Base-by-base conservation (phyloP, 2,113 vertebrate species). In the Barnardius zonarius region DNA sequence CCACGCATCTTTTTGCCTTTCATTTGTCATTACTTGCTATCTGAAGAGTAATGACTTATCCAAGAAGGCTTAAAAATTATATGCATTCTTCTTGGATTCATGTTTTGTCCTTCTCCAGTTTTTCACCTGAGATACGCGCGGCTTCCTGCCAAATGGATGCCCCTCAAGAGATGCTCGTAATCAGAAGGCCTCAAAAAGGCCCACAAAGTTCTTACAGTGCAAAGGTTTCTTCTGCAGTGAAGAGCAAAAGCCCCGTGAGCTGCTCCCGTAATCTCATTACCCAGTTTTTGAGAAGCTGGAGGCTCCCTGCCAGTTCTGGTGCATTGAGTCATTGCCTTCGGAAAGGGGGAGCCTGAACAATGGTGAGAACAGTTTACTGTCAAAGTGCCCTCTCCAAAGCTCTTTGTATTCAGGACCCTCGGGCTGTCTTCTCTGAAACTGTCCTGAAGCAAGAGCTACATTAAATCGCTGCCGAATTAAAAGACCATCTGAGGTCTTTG, bases 401-500 rank as follows among this genome's bases (percentile, higher is more conserved):
- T 83, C 91, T 91, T 93, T 91, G 86, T 87, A 85, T 83, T 54
- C 70, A 0, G 20, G 89, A 76, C 83, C 68, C 74, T 92, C 69
- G 66, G 95, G 76, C 90, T 82, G 64, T 72, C 84, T 10, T 57
- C 87, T 90, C 80, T 92, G 82, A 80, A 91, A 88, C 9, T 78
- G 74, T 82, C 95, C 83, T 46, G 74, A 70, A 91, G 91, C 88
- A 89, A 93, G 49, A 76, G 90, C 88, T 95, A 93, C 78, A 94
- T 80, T 86, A 83, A 89, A 93, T 89, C 16, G 3, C 86, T 85
- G 88, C 78, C 0, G 23, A 81, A 76, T 85, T 80, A 69, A 91
- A 86, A 92, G 92, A 89, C 88, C 83, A 63, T 91, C 92, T n/a
- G 81, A 95, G 81, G 80, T 75, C 81, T 83, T 93, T 93, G 66